These are phyloP conservation scores for Oreochromis mossambicus DNA, from an alignment of 2,797 vertebrate species.

Conservation along the genomic window DNA sequence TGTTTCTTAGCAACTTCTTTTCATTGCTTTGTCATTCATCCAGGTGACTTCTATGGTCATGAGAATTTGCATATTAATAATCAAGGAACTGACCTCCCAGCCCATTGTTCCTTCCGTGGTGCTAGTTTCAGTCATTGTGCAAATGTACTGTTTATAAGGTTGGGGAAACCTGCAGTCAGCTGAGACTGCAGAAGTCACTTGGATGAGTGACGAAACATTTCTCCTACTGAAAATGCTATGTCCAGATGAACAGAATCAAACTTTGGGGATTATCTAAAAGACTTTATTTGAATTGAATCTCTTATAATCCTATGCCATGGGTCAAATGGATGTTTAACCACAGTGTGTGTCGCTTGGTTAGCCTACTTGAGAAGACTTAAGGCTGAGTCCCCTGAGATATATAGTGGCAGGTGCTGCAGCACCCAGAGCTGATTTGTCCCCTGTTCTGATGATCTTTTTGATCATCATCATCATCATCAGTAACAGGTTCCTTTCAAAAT, in stretches of 20 bases:
- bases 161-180: not conserved
- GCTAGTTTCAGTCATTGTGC: not conserved
- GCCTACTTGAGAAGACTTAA: not conserved
- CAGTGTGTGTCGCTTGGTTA: not conserved
- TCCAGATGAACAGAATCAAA: not conserved
- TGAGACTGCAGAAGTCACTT: not conserved
- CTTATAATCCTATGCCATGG: too few species aligned
- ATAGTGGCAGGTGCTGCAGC: not conserved
- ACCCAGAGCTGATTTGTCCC: not conserved
- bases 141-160: not conserved
- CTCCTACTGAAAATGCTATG: rapidly evolving
- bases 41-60: not conserved
- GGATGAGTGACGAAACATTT: rapidly evolving
- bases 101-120: not conserved
- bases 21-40: not conserved
- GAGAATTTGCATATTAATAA: not conserved
- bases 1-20: not conserved
- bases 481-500: not conserved
- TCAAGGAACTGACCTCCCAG: not conserved
- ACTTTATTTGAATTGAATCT: not conserved
- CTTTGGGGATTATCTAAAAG: not conserved
- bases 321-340: not conserved
- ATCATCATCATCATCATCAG: not conserved
- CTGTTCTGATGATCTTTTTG: not conserved
- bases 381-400: not conserved